Evolutionary conservation across 2,888 invertebrate genomes (phyloP).

Genomic region (Protula sp.): DNA sequence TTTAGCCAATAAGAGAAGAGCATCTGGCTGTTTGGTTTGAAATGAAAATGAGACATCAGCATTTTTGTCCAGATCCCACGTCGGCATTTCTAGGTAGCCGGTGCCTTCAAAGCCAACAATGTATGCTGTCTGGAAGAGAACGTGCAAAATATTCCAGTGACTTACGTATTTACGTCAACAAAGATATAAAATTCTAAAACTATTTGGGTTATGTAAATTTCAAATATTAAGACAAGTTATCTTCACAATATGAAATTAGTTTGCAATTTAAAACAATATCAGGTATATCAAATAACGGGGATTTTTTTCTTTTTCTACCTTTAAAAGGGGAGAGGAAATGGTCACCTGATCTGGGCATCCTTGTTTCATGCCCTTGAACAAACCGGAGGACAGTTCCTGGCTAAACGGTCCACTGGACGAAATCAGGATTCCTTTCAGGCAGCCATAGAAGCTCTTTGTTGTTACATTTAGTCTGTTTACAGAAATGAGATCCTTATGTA

Average conservation of each 20-base stretch:
- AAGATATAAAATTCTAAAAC: no score
- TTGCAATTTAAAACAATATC: no score
- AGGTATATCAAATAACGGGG: no score
- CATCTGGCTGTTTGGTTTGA: slow-evolving; percentile 64
- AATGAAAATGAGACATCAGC: slow-evolving; percentile 73
- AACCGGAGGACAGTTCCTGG: slow-evolving; percentile 29
- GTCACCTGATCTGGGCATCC: slow-evolving; percentile 30
- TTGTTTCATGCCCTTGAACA: slow-evolving; percentile 33
- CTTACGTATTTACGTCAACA: no score
- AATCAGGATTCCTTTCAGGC: slow-evolving; percentile 69
- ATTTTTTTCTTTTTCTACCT: no score
- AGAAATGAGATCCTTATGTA: no score
- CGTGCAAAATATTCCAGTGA: no score
- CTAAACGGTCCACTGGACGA: slow-evolving; percentile 18
- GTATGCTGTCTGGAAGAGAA: neutral
- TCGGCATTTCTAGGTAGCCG: slow-evolving; percentile 72
- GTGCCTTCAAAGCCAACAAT: slow-evolving; percentile 60
- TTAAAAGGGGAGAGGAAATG: neutral
- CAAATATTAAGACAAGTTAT: no score
- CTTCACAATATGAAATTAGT: no score
- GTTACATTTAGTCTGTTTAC: slow-evolving; percentile 4
- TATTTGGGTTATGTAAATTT: no score
- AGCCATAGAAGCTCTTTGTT: slow-evolving; percentile 67
- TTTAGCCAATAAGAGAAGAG: slow-evolving; percentile 62
- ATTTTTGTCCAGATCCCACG: slow-evolving; percentile 64